A percentile compares a stretch with the other conserved stretches of the same genome.
Evolutionary conservation across 2,797 vertebrate genomes (phyloP).

Genomic region (Smutsia temminckii): DNA sequence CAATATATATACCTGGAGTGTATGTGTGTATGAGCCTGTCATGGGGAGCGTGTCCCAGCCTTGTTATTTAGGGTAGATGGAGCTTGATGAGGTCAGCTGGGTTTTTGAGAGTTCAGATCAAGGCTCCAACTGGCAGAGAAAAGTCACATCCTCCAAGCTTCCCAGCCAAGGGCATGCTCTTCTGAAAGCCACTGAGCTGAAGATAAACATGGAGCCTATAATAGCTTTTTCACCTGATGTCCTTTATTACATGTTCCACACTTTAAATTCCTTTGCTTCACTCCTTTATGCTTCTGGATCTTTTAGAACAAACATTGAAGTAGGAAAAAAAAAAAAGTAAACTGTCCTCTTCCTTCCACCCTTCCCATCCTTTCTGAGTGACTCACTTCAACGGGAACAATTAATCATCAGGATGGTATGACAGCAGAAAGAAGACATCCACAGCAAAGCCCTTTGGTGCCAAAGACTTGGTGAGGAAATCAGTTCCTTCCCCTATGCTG

Average conservation of each 20-base stretch:
- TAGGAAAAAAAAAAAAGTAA: neutral
- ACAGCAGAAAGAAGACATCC: constrained; percentile 74
- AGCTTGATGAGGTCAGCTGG: constrained; percentile 50
- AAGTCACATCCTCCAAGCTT: constrained; percentile 46
- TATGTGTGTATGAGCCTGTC: neutral
- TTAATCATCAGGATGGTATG: constrained; percentile 77
- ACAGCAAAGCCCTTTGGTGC: constrained; percentile 64
- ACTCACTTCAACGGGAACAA: constrained; percentile 75
- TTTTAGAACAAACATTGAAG: constrained; percentile 73
- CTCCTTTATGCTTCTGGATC: constrained; percentile 71
- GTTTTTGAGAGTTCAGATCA: constrained; percentile 69
- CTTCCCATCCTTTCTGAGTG: constrained; percentile 74
- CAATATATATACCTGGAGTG: neutral
- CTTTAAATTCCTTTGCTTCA: constrained; percentile 75
- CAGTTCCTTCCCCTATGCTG: constrained; percentile 68
- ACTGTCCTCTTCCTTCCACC: constrained; percentile 23
- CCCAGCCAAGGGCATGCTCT: constrained; percentile 27
- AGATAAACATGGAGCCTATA: constrained; percentile 72
- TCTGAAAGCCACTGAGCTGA: constrained; percentile 72
- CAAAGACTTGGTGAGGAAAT: constrained; percentile 69
- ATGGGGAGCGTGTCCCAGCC: neutral
- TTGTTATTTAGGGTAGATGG: neutral
- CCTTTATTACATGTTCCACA: constrained; percentile 70
- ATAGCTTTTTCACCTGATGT: constrained; percentile 64
- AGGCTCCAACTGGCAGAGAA: constrained; percentile 58